Evolutionary conservation across 2,113 vertebrate species (phyloP), one percentile per base, ranked within the genome.

Genomic region (Speoplatyrhinus poulsoni): DNA sequence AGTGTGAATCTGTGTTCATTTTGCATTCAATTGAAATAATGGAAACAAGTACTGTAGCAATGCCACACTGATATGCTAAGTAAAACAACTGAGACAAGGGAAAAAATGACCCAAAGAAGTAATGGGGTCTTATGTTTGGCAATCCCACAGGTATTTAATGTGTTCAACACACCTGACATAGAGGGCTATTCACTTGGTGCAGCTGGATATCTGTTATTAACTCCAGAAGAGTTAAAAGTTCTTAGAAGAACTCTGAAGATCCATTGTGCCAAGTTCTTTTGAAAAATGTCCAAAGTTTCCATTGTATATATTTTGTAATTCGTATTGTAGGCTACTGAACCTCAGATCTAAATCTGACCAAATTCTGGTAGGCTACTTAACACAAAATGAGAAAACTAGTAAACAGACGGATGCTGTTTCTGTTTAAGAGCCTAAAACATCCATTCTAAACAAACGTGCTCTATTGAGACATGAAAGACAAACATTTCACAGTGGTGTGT

Each of bases 401-500:
- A 68, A 67, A 67, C 59, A 67, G 71, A 46, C 49, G 64, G 58
- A 69, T 52, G 46, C 61, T 81, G 49, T 70, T 80, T 74, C 62
- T 84, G 82, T 90, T 87, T 87, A 76, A 75, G 75, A 70, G 60
- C 75, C 41, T 50, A 59, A 77, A 82, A 81, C 69, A 75, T 75
- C 76, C 76, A 64, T 47, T 75, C 33, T 88, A 91, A 91, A 90
- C 87, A 91, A 2, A 50, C 64, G 69, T 54, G n/a, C 62, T 82
- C 85, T 81, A 72, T 33, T 46, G 57, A 66, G 78, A 79, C 67
- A 32, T 46, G 48, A 46, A 84, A 81, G 63, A 77, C 64, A 74
- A 84, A 84, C 72, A 83, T 70, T 76, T 85, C 78, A 72, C 73
- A 71, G 67, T n/a, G 17, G 65, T 15, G 10, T 59, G 72, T 80